Evolutionary conservation across 1,140 invertebrate species (phyloP), one percentile per base, ranked within the genome.

Genomic region (Aricia agestis): DNA sequence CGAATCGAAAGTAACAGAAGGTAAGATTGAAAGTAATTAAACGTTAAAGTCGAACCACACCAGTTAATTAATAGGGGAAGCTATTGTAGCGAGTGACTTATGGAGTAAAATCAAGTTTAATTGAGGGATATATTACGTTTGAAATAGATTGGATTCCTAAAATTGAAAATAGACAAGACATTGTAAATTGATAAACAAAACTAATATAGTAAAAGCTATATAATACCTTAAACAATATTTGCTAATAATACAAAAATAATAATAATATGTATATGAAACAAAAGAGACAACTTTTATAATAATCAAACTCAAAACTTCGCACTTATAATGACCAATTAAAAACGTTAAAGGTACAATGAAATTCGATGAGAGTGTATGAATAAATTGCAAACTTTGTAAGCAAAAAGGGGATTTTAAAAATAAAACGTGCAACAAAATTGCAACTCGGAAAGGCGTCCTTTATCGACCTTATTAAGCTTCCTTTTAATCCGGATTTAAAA

Each of bases 401-500:
- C 45, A 52, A 52, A 52, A 52, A 52, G 45, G 45, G 45, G 45
- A 52, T 52, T 52, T 52, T 52, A 52, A 13, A 52, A 52, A 52
- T 52, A 15, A 52, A 52, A 52, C 45, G 67, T 78, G 75, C 66
- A 67, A 57, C 72, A 74, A 72, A 52, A 36, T 36, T 70, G 71
- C 73, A 74, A 52, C 45, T 52, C 45, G 45, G 11, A 52, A 52
- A 52, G 45, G 72, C 76, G 73, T 76, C 79, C 79, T 78, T 80
- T 77, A 75, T 67, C 72, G 74, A 74, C 73, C 78, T 82, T 81
- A 83, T 87, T 84, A 91, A 86, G 85, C 85, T 88, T 83, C 79
- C 78, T 82, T 83, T 86, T 89, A 87, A 89, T 89, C 86, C 85
- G 80, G 80, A 81, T 85, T 88, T 84, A 86, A 87, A 89, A 91